phyloP scores from a whole-genome alignment of 2,888 invertebrate genomes.

The Hypselothyrea guttata region DNA sequence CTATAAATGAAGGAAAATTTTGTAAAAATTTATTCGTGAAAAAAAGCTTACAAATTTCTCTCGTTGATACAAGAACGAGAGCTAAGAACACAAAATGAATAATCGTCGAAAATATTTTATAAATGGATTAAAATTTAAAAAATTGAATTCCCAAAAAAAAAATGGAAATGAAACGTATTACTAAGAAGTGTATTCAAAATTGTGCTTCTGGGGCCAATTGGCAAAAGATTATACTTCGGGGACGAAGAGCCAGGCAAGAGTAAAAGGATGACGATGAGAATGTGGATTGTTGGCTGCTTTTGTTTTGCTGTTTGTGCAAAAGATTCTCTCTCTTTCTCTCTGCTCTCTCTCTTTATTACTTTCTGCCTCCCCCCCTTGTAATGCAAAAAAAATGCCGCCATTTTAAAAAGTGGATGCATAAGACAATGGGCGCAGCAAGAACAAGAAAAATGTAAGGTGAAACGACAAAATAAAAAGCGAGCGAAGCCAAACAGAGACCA shows the following conservation, averaged over 20 bases:
- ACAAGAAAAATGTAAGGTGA: background rate
- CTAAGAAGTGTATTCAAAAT: too few species aligned
- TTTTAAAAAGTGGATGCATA: constrained; percentile 56
- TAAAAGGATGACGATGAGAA: constrained; percentile 14
- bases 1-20: too few species aligned
- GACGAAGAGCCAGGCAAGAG: constrained; percentile 1
- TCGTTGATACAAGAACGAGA: too few species aligned
- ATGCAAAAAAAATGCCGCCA: constrained; percentile 63
- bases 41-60: too few species aligned
- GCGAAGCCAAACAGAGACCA: background rate
- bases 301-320: constrained; percentile 75
- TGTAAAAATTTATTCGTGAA: too few species aligned
- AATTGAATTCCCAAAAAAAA: too few species aligned
- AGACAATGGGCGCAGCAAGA: constrained; percentile 36
- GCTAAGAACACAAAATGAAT: too few species aligned
- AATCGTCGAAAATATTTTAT: too few species aligned
- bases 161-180: too few species aligned
- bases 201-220: constrained; percentile 17
- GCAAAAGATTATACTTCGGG: too few species aligned
- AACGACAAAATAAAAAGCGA: background rate
- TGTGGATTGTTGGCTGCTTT: constrained; percentile 60
- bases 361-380: constrained; percentile 19
- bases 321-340: constrained; percentile 33
- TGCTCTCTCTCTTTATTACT: background rate
- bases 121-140: too few species aligned